A percentile compares a stretch with the other conserved stretches of the same genome.
Evolutionary conservation across 2,113 vertebrate genomes (phyloP).

Genomic region (Catharus fuscescens): DNA sequence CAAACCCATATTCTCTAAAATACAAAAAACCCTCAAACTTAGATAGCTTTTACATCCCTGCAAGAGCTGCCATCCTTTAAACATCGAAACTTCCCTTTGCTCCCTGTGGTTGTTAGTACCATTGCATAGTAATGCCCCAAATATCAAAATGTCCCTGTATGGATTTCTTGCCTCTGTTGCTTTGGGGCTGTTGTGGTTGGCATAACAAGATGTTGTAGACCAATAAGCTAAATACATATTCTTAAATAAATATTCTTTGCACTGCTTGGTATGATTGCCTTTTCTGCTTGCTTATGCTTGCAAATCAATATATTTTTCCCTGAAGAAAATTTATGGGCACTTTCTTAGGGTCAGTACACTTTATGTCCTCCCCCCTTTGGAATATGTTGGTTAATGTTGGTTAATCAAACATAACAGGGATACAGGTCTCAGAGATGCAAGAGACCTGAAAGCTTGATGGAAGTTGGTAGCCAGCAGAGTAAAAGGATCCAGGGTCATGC

Average conservation of each 20-base stretch:
- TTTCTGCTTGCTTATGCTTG: neutral
- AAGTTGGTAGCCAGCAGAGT: neutral
- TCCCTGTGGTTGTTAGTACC: neutral
- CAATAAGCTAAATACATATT: neutral
- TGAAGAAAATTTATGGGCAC: neutral
- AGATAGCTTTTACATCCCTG: neutral
- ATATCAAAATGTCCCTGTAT: neutral
- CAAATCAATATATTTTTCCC: neutral
- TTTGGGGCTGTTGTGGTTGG: neutral
- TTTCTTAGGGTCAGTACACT: neutral
- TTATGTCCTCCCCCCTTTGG: neutral
- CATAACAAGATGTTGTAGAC: neutral
- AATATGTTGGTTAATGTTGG: neutral
- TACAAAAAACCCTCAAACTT: neutral
- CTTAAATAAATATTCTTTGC: neutral
- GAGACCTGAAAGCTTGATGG: neutral
- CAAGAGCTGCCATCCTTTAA: neutral
- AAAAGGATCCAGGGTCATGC: neutral
- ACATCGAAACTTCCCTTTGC: neutral
- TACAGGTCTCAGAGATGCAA: neutral
- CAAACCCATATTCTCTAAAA: neutral
- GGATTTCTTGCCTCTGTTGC: neutral
- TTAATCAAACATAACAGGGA: accelerated
- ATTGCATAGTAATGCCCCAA: neutral
- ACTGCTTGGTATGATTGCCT: neutral